Evolutionary conservation across 2,888 invertebrate genomes (phyloP).

Genomic region (Microctonus aethiopoides): DNA sequence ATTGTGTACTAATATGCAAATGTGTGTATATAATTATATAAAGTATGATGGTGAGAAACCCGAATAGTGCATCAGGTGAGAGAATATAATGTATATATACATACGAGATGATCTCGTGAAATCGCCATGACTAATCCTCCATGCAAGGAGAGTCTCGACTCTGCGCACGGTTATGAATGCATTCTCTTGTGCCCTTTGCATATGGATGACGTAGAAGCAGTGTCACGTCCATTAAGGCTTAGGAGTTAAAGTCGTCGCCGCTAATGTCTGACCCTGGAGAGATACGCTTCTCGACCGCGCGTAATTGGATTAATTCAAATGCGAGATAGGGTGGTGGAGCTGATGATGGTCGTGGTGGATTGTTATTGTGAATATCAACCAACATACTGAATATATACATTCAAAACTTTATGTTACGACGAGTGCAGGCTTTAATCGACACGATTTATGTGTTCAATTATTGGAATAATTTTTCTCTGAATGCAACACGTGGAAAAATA

Average conservation of each 20-base stretch:
- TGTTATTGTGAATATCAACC: slow-evolving; percentile 3
- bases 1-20: too few relatives aligned
- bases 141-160: slow-evolving; percentile 26
- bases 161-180: slow-evolving; percentile 30
- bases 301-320: slow-evolving; percentile 63
- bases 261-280: slow-evolving; percentile 50
- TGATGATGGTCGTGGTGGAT: not conserved
- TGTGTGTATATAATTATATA: not conserved
- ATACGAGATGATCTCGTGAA: slow-evolving; percentile 20
- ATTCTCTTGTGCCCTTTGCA: slow-evolving; percentile 48
- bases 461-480: slow-evolving; percentile 8
- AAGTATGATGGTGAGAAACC: slow-evolving; percentile 48
- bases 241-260: slow-evolving; percentile 49
- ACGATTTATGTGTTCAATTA: not conserved
- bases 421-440: slow-evolving; percentile 12
- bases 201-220: slow-evolving; percentile 53
- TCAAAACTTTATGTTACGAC: not conserved
- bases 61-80: slow-evolving; percentile 9
- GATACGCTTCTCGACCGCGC: slow-evolving; percentile 47
- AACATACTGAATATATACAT: not conserved
- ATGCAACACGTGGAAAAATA: slow-evolving; percentile 5
- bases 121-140: slow-evolving; percentile 54
- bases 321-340: slow-evolving; percentile 24
- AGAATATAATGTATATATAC: not conserved
- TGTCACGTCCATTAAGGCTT: slow-evolving; percentile 56